Evolutionary conservation across 2,888 invertebrate genomes (phyloP), one percentile per base, ranked within the genome.

Genomic region (Neuroscelio doddi): DNA sequence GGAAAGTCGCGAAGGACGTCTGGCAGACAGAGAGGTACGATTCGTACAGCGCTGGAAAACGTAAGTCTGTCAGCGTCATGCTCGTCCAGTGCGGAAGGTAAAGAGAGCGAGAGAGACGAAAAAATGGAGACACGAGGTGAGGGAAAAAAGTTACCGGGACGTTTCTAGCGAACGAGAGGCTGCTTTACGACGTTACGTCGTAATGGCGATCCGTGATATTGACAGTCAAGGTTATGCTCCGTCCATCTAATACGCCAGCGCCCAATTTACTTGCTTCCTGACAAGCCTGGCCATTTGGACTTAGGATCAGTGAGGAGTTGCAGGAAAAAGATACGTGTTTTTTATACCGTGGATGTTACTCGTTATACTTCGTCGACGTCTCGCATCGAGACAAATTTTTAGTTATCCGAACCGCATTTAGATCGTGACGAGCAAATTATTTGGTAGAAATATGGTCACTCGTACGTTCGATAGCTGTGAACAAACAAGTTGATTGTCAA

Each of bases 1-100:
- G 62, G 53, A 50, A 5, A 21, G 21, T 21, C 21, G 21, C 21
- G 21, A 21, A 2, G 21, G 21, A 5, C 2, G 21, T 21, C 5
- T 21, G 5, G 2, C 21, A 5, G 52, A 61, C 46, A 47, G 56
- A 56, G 50, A 56, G 38, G 26, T 38, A 42, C 10, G 58, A 51
- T 21, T 12, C 12, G 26, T 14, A n/a, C 16, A 7, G 14, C 7
- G 15, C 17, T 38, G 38, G 45, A 38, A 17, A 71, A 70, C 70
- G 78, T 79, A 79, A 80, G 75, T 80, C 78, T 76, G 75, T 78
- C 80, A 78, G 76, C 79, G 72, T 76, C 75, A 72, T 73, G 74
- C 72, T 75, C 71, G 67, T 66, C 69, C 66, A 64, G 14, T 8
- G 3, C 51, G 57, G 57, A 65, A 50, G 7, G 50, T 38, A 32